These are phyloP conservation scores for Cryptomyrus ogoouensis DNA, from an alignment of 2,113 vertebrate genomes.

Conservation along the genomic window DNA sequence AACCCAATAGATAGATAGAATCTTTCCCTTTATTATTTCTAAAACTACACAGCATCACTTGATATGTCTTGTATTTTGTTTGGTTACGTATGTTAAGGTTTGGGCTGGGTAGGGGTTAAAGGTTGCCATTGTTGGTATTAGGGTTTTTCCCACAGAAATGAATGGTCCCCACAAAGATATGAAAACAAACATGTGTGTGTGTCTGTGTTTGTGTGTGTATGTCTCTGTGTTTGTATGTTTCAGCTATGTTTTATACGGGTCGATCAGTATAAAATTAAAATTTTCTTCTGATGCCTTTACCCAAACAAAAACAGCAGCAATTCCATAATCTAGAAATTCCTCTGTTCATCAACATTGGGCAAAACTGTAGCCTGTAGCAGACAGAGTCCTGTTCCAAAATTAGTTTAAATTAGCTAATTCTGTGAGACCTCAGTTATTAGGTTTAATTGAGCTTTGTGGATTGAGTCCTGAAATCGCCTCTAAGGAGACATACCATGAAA, in stretches of 20 bases:
- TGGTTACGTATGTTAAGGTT: background rate
- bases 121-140: background rate
- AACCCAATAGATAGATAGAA: background rate
- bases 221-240: background rate
- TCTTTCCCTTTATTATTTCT: background rate
- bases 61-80: background rate
- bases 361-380: background rate
- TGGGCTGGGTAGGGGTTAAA: background rate
- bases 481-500: background rate
- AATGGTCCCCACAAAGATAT: background rate
- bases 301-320: background rate
- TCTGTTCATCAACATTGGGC: background rate
- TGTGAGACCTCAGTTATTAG: background rate
- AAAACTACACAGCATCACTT: background rate
- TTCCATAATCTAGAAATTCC: background rate
- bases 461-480: background rate
- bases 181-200: background rate
- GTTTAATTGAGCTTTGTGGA: slow-evolving; percentile 7
- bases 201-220: background rate
- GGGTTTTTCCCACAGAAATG: background rate
- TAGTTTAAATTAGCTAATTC: slow-evolving; percentile 4
- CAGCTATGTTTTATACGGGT: background rate
- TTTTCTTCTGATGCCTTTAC: background rate
- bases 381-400: background rate
- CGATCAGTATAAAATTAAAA: background rate